phyloP scores from a whole-genome alignment of 2,888 invertebrate genomes.

The Abscondita cerata region DNA sequence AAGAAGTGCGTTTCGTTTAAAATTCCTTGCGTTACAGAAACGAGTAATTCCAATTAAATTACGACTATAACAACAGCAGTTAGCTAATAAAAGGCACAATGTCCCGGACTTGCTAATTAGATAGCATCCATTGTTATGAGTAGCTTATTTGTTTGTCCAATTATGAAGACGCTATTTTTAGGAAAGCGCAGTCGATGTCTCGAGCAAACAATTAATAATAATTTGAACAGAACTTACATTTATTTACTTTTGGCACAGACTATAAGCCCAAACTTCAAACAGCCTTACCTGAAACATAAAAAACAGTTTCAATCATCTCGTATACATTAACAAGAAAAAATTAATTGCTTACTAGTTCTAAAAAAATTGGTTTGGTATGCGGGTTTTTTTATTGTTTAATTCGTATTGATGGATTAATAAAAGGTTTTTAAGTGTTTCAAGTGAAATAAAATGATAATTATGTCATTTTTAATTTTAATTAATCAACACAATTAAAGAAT shows the following conservation, averaged over 20 bases:
- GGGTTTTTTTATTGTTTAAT: background rate
- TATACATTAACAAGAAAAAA: background rate
- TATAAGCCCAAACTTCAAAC: background rate
- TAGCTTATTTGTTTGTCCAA: constrained; percentile 33
- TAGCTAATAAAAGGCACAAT: constrained; percentile 42
- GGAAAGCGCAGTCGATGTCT: constrained; percentile 31
- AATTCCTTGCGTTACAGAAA: constrained; percentile 25
- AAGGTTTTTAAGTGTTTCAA: constrained; percentile 4
- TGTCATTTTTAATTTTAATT: constrained; percentile 8
- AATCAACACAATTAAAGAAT: constrained; percentile 9
- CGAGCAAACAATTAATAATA: constrained; percentile 31
- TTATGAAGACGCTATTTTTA: constrained; percentile 35
- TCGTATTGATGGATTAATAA: constrained; percentile 1
- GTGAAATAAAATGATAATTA: background rate
- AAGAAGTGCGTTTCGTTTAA: constrained; percentile 3
- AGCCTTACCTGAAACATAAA: constrained; percentile 7
- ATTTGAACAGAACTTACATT: constrained; percentile 19
- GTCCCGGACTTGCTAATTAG: constrained; percentile 40
- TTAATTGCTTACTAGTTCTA: background rate
- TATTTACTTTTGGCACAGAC: background rate
- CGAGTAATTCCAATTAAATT: constrained; percentile 29
- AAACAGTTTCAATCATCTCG: background rate
- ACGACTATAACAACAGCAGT: constrained; percentile 31
- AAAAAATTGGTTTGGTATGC: background rate
- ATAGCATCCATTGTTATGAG: constrained; percentile 37